Conservation (phyloP, 2,888 invertebrate species). For the Chrysomela aeneicollis region DNA sequence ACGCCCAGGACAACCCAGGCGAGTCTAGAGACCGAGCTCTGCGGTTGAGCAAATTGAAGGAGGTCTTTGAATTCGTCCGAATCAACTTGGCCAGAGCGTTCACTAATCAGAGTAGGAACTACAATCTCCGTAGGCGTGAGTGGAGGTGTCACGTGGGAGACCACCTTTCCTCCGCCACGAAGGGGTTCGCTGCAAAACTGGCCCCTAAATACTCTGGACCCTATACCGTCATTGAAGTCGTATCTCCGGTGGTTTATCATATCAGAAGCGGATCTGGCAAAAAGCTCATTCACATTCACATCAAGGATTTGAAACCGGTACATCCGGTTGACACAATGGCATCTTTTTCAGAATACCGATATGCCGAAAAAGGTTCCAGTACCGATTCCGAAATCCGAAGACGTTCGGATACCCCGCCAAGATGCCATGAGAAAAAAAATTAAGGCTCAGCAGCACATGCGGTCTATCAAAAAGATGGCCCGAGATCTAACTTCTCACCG, state of each 20-base stretch:
- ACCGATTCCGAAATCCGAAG: no score
- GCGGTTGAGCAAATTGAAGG: background rate
- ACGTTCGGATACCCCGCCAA: no score
- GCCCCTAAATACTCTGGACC: conserved; percentile 16
- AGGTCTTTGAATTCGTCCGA: background rate
- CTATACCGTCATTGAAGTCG: background rate
- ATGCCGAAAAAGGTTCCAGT: background rate
- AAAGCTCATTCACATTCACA: background rate
- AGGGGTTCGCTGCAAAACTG: background rate
- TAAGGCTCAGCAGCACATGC: no score
- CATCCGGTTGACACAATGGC: background rate
- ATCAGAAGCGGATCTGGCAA: background rate
- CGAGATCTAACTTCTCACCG: no score
- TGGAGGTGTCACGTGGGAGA: background rate
- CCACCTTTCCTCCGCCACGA: background rate
- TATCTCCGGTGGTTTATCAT: conserved; percentile 8
- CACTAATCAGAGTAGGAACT: conserved; percentile 1
- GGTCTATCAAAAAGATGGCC: no score
- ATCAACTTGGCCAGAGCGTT: background rate
- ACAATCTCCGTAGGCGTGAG: background rate
- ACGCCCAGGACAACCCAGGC: background rate
- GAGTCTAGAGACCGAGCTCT: background rate
- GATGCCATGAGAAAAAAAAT: no score
- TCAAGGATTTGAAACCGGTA: background rate
- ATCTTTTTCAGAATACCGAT: no score